These are phyloP conservation scores for Atherinosoma microstoma DNA, from an alignment of 2,797 vertebrate species.

Conservation along the genomic window DNA sequence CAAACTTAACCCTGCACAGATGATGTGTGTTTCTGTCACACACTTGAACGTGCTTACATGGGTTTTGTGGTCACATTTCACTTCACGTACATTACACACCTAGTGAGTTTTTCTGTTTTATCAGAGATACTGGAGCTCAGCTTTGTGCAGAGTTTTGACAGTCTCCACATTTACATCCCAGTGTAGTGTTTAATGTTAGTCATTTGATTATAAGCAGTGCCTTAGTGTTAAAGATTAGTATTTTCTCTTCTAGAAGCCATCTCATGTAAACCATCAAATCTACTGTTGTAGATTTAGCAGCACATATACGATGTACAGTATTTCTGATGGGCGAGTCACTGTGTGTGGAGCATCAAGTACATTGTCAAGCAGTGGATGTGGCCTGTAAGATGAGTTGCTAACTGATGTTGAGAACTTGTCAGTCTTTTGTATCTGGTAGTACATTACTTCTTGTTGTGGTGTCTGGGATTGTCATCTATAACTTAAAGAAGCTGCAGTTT, in stretches of 20 bases:
- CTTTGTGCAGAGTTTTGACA: slow-evolving; percentile 38
- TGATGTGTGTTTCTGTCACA: slow-evolving; percentile 41
- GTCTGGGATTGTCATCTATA: slow-evolving; percentile 54
- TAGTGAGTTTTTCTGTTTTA: slow-evolving; percentile 37
- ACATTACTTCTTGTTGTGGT: slow-evolving; percentile 41
- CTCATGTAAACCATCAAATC: slow-evolving; percentile 45
- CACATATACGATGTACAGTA: slow-evolving; percentile 58
- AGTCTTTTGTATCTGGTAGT: slow-evolving; percentile 46
- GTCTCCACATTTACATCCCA: slow-evolving; percentile 52
- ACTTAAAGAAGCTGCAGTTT: slow-evolving; percentile 44
- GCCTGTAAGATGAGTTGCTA: slow-evolving; percentile 35
- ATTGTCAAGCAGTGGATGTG: slow-evolving; percentile 44
- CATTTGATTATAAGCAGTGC: slow-evolving; percentile 74
- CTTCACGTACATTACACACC: slow-evolving; percentile 35
- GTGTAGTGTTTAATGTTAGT: slow-evolving; percentile 41
- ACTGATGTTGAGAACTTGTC: slow-evolving; percentile 31
- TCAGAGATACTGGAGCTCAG: slow-evolving; percentile 60
- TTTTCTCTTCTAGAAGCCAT: slow-evolving; percentile 52
- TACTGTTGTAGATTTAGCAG: slow-evolving; percentile 55
- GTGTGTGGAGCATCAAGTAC: slow-evolving; percentile 55
- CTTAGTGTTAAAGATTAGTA: slow-evolving; percentile 70
- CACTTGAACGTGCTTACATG: slow-evolving; percentile 26
- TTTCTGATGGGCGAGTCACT: slow-evolving; percentile 51
- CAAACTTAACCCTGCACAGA: slow-evolving; percentile 32
- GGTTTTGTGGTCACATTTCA: slow-evolving; percentile 34